Conservation (phyloP, 2,797 vertebrate genomes). For the Hyperoplus lanceolatus region DNA sequence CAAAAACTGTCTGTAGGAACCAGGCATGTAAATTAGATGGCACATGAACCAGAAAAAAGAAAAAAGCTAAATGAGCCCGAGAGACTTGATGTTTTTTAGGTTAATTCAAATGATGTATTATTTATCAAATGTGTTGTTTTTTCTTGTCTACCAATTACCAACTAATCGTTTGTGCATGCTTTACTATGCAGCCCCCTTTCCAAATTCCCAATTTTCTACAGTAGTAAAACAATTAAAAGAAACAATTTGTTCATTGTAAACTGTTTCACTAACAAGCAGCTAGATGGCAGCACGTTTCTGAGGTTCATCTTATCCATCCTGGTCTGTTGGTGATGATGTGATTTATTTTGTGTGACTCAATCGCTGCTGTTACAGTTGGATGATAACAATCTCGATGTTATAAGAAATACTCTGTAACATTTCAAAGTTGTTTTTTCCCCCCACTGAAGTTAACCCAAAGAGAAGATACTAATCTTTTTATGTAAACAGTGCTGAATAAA, state of each 20-base stretch:
- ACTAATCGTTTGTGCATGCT: neutral
- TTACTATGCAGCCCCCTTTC: too few relatives aligned
- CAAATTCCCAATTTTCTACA: neutral
- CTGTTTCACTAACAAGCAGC: neutral
- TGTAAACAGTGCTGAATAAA: neutral
- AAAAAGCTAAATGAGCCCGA: too few relatives aligned
- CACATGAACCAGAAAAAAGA: too few relatives aligned
- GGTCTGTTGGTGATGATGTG: neutral
- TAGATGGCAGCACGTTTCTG: slow-evolving; percentile 16
- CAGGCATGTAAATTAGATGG: too few relatives aligned
- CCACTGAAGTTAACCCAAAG: neutral
- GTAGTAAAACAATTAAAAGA: too few relatives aligned
- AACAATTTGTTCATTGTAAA: neutral
- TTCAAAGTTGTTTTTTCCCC: neutral
- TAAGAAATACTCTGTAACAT: too few relatives aligned
- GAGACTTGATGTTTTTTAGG: neutral
- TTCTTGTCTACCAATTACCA: neutral
- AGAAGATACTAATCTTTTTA: neutral
- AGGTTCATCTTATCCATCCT: neutral
- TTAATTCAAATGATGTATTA: neutral
- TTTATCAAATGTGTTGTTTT: neutral
- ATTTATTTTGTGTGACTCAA: neutral
- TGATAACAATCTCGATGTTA: neutral
- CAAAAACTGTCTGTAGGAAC: too few relatives aligned
- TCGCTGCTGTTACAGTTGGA: neutral